These are phyloP conservation scores for Caracal caracal DNA, from an alignment of 2,113 vertebrate genomes.

Conservation along the genomic window DNA sequence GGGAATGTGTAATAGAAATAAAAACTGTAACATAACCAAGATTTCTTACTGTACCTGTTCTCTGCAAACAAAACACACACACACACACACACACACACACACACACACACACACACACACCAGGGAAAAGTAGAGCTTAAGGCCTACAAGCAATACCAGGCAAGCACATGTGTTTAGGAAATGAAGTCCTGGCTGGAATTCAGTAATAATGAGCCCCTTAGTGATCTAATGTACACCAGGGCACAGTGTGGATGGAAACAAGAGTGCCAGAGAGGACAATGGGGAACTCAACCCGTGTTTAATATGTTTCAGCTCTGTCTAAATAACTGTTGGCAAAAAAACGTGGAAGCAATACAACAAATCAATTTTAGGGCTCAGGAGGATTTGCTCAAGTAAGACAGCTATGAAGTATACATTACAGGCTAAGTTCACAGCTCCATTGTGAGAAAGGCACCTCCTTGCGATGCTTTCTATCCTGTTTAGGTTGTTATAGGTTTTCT, in stretches of 20 bases:
- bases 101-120: neutral
- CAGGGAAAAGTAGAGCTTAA: neutral
- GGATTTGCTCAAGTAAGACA: conserved; percentile 43
- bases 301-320: conserved; percentile 55
- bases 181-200: conserved; percentile 63
- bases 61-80: neutral
- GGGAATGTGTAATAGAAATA: neutral
- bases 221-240: conserved; percentile 35
- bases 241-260: conserved; percentile 5
- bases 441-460: neutral
- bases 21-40: neutral
- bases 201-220: conserved; percentile 56
- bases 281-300: conserved; percentile 31
- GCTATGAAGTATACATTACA: conserved; percentile 28
- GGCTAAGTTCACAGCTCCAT: neutral
- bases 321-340: conserved; percentile 62
- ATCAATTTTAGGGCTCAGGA: conserved; percentile 62
- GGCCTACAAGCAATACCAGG: conserved; percentile 48
- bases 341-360: conserved; percentile 48
- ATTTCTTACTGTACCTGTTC: neutral
- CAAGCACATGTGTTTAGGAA: conserved; percentile 56
- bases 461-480: neutral
- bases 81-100: neutral
- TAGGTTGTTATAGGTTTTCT: neutral
- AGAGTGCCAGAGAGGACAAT: conserved; percentile 45